phyloP scores from a whole-genome alignment of 1,140 invertebrate genomes.

The Antheraea mylitta region DNA sequence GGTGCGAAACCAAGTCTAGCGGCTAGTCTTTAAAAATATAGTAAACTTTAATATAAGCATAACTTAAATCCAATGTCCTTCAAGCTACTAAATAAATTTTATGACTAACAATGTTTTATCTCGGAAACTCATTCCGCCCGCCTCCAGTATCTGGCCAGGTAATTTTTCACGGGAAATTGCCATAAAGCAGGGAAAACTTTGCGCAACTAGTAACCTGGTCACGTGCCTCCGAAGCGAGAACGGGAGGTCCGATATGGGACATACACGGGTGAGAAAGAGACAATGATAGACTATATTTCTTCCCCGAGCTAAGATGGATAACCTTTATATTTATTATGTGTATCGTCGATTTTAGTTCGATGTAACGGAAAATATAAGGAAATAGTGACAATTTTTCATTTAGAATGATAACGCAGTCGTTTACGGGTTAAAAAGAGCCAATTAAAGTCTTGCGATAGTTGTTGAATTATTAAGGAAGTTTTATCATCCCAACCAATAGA shows the following conservation, averaged over 20 bases:
- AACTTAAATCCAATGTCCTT: neutral
- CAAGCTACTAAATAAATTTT: conserved; percentile 19
- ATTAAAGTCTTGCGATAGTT: no score
- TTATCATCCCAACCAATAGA: no score
- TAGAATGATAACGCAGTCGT: neutral
- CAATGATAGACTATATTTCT: conserved; percentile 27
- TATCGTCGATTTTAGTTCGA: conserved; percentile 13
- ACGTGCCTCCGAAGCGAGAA: conserved; percentile 33
- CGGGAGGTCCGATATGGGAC: conserved; percentile 24
- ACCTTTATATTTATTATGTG: conserved; percentile 31
- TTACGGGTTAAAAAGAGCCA: neutral
- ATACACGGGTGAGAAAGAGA: conserved; percentile 21
- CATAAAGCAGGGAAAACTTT: conserved; percentile 41
- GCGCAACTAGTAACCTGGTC: conserved; percentile 37
- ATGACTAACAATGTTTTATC: conserved; percentile 10
- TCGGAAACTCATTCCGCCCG: conserved; percentile 33
- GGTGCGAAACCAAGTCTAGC: no score
- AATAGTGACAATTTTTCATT: neutral
- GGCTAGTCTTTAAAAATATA: neutral
- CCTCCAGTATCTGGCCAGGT: conserved; percentile 29
- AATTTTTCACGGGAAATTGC: conserved; percentile 46
- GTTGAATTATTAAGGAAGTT: no score
- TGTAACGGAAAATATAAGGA: neutral
- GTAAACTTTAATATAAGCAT: no score
- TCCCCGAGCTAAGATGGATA: conserved; percentile 30